A percentile compares a stretch with the other conserved stretches of the same genome.
phyloP scores from a whole-genome alignment of 2,113 vertebrate species.

The Erythrolamprus reginae region DNA sequence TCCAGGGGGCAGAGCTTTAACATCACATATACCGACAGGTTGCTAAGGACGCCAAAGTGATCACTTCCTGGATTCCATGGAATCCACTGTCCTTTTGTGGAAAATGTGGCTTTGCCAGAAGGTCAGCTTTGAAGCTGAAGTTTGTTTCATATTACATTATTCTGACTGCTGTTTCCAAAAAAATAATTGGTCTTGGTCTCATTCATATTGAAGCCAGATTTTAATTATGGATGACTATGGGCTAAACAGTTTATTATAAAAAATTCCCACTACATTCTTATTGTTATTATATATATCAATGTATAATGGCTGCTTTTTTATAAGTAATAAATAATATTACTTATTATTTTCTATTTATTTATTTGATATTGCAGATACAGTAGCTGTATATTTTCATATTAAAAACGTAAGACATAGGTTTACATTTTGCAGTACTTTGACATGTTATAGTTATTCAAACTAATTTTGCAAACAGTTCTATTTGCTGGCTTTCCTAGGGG shows the following conservation, averaged over 20 bases:
- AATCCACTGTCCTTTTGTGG: neutral
- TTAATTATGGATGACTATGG: neutral
- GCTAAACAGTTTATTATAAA: neutral
- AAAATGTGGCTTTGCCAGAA: neutral
- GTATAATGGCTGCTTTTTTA: neutral
- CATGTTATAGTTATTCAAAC: conserved; percentile 43
- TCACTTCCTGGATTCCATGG: too few species aligned
- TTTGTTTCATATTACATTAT: neutral
- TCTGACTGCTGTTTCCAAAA: neutral
- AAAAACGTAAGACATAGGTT: conserved; percentile 28
- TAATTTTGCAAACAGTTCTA: conserved; percentile 48
- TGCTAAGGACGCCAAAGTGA: too few species aligned
- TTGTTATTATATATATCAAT: neutral
- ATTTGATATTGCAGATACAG: conserved; percentile 30
- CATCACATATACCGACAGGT: too few species aligned
- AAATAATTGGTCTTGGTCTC: neutral
- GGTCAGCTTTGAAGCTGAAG: neutral
- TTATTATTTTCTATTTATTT: neutral
- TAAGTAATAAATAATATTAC: neutral
- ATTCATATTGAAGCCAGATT: neutral
- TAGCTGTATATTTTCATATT: conserved; percentile 38
- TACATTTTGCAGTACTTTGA: conserved; percentile 43
- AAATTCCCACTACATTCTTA: neutral
- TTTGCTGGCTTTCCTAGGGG: conserved; percentile 42
- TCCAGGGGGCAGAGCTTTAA: too few species aligned